Conservation (phyloP, 2,888 invertebrate species). For the Pantelozetes paolii region DNA sequence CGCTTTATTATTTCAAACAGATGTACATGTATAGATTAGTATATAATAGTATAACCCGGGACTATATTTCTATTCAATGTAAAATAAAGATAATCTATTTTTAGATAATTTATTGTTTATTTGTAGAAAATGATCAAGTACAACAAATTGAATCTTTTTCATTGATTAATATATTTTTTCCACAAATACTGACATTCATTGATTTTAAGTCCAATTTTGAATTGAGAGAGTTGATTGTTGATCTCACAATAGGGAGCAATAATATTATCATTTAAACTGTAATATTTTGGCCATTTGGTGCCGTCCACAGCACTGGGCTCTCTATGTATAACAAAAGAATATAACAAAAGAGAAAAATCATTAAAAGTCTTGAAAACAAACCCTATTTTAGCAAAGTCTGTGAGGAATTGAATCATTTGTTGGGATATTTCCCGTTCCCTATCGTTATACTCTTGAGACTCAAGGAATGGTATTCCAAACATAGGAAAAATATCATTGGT, state of each 20-base stretch:
- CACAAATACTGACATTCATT: constrained; percentile 17
- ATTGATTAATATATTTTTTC: background rate
- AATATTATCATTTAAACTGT: background rate
- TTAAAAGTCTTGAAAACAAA: background rate
- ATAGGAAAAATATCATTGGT: constrained; percentile 21
- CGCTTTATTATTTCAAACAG: too few species aligned
- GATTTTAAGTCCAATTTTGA: background rate
- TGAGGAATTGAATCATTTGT: constrained; percentile 37
- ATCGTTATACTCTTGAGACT: background rate
- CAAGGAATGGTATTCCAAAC: constrained; percentile 31
- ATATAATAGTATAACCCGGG: too few species aligned
- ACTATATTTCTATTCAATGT: too few species aligned
- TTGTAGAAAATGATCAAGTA: too few species aligned
- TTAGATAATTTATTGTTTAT: too few species aligned
- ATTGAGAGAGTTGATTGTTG: background rate
- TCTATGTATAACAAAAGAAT: background rate
- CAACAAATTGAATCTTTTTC: too few species aligned
- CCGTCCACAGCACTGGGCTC: background rate
- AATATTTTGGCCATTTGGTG: constrained; percentile 2
- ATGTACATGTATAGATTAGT: too few species aligned
- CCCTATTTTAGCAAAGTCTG: constrained; percentile 27
- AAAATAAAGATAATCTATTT: too few species aligned
- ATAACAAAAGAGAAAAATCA: background rate
- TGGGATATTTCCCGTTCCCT: constrained; percentile 30
- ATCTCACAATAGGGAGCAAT: constrained; percentile 37